These are phyloP conservation scores for Diplogasteroides magnus DNA, from an alignment of 1,140 invertebrate genomes.

Conservation along the genomic window DNA sequence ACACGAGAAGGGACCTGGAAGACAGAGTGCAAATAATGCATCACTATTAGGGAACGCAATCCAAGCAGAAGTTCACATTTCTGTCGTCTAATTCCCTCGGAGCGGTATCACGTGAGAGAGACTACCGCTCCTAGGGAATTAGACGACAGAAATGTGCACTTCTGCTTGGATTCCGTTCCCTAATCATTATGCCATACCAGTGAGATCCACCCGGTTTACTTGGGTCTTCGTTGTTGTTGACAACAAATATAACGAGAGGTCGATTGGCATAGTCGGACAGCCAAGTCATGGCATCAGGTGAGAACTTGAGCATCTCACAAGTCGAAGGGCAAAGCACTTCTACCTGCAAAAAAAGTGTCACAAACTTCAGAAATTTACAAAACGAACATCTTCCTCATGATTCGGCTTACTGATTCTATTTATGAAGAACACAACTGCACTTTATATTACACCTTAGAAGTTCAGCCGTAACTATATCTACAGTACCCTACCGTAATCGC, in stretches of 20 bases:
- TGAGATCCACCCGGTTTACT: slow-evolving; percentile 10
- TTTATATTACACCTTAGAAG: not conserved
- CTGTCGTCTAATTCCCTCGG: no score
- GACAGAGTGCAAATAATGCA: not conserved
- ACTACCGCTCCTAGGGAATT: no score
- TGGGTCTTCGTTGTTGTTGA: slow-evolving; percentile 15
- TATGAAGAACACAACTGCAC: no score
- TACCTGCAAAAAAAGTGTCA: not conserved
- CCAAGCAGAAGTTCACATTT: no score
- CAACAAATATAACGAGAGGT: slow-evolving; percentile 2
- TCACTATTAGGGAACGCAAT: no score
- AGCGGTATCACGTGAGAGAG: slow-evolving; percentile 8
- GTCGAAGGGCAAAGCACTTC: not conserved
- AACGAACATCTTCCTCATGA: not conserved
- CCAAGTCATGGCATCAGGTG: not conserved
- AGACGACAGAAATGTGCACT: no score
- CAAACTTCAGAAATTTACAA: not conserved
- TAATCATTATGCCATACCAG: slow-evolving; percentile 5
- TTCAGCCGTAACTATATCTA: not conserved
- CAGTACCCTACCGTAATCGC: not conserved
- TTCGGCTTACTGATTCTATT: not conserved
- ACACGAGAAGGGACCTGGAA: not conserved
- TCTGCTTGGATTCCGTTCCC: slow-evolving; percentile 2
- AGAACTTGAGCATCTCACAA: slow-evolving; percentile 12
- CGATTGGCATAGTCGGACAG: not conserved